Percentiles rank a stretch among this genome's conserved stretches.
Conservation (phyloP, 2,888 invertebrate genomes). For the Heterodera filipjevi region DNA sequence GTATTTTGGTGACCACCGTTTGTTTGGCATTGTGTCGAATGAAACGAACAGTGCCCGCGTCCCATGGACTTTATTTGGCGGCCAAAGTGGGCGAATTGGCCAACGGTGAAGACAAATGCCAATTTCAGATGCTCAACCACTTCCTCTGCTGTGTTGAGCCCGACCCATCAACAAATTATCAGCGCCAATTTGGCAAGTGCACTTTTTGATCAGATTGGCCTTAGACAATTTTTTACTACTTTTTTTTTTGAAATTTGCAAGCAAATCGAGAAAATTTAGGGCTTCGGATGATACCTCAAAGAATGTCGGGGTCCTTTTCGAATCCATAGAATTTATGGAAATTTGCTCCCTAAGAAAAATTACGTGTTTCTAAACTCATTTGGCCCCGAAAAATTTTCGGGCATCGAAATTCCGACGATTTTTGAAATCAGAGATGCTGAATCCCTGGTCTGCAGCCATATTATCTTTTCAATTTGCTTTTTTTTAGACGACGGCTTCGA, state of each 20-base stretch:
- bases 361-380: too few relatives aligned
- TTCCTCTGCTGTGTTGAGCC: conserved; percentile 62
- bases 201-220: too few relatives aligned
- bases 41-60: conserved; percentile 55
- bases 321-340: too few relatives aligned
- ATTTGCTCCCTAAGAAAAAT: too few relatives aligned
- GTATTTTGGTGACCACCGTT: conserved; percentile 53
- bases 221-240: too few relatives aligned
- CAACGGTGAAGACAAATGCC: neutral
- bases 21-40: conserved; percentile 58
- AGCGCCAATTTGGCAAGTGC: conserved; percentile 47
- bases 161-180: conserved; percentile 52
- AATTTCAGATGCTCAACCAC: conserved; percentile 49
- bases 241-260: too few relatives aligned
- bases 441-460: too few relatives aligned
- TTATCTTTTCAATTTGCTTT: neutral
- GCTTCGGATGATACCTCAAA: neutral
- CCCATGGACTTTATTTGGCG: conserved; percentile 53
- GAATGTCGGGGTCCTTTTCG: too few relatives aligned
- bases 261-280: too few relatives aligned
- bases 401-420: too few relatives aligned
- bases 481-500: conserved; percentile 41
- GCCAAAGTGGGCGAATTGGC: conserved; percentile 49
- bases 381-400: too few relatives aligned
- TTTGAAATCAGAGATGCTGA: too few relatives aligned